Conservation (phyloP, 1,140 invertebrate genomes). For the Lepidurus arcticus region DNA sequence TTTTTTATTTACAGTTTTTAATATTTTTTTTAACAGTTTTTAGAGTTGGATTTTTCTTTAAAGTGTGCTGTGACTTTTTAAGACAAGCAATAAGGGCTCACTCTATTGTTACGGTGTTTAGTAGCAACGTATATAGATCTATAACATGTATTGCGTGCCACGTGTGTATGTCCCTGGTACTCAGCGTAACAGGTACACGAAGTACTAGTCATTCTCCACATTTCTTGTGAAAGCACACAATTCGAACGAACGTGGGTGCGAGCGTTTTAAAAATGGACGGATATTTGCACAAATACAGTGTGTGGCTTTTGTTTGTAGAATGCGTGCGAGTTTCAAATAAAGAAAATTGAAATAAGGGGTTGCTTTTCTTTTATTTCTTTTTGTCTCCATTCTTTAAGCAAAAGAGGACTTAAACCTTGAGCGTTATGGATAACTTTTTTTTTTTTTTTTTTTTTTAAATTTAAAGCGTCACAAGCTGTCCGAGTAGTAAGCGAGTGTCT, state of each 20-base stretch:
- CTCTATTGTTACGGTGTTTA: not conserved
- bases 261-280: not conserved
- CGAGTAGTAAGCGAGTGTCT: not conserved
- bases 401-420: too few species aligned
- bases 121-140: not conserved
- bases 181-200: not conserved
- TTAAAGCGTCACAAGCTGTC: not conserved
- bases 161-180: not conserved
- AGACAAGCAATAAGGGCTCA: not conserved
- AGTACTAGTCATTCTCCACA: conserved; percentile 17
- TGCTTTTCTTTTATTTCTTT: too few species aligned
- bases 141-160: conserved; percentile 18
- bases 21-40: not conserved
- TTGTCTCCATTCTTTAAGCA: too few species aligned
- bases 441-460: not conserved
- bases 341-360: too few species aligned
- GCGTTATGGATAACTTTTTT: not conserved
- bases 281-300: conserved; percentile 22
- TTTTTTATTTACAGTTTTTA: not conserved
- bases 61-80: not conserved
- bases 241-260: not conserved
- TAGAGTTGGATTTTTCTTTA: not conserved
- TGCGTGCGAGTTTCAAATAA: not conserved
- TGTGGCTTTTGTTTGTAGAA: not conserved
- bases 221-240: conserved; percentile 7